Conservation (phyloP, 2,113 vertebrate genomes). For the Myotis yumanensis region DNA sequence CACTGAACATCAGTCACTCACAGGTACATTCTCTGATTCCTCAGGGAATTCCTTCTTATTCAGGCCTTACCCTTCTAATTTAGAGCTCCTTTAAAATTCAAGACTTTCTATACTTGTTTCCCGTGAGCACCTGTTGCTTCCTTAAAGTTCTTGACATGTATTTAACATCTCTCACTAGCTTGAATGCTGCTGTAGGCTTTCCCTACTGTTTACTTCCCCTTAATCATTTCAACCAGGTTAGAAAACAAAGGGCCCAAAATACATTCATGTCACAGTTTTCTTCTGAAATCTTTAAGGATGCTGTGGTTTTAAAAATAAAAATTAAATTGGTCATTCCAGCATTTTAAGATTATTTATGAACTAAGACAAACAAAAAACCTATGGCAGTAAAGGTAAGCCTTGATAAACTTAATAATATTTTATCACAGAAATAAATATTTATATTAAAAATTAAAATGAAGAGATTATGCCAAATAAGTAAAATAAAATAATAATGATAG, state of each 20-base stretch:
- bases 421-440: neutral
- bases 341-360: neutral
- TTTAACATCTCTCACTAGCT: neutral
- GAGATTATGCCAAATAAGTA: neutral
- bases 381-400: neutral
- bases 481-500: neutral
- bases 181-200: neutral
- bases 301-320: neutral
- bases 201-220: neutral
- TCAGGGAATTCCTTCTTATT: neutral
- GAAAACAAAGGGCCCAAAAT: neutral
- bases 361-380: neutral
- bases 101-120: neutral
- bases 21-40: neutral
- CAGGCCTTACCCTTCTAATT: neutral
- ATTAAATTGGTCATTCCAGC: neutral
- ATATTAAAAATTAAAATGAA: neutral
- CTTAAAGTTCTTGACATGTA: neutral
- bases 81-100: neutral
- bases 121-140: neutral
- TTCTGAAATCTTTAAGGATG: neutral
- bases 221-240: neutral
- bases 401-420: neutral
- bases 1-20: neutral
- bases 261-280: neutral